Evolutionary conservation across 2,113 vertebrate genomes (phyloP).

Genomic region (Crocuta crocuta): DNA sequence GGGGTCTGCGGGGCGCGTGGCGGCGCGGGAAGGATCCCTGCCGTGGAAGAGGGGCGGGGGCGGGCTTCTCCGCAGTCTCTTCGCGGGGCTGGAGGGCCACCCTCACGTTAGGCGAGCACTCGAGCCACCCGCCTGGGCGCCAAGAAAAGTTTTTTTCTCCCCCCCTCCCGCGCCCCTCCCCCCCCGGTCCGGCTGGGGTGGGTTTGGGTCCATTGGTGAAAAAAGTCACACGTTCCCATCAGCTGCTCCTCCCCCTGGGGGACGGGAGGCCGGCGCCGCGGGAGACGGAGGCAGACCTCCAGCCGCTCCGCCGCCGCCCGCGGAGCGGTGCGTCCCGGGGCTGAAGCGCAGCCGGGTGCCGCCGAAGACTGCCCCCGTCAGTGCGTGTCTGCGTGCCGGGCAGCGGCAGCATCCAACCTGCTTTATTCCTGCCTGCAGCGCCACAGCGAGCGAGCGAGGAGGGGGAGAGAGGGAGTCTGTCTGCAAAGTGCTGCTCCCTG

Average conservation of each 20-base stretch:
- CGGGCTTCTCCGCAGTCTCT: not conserved
- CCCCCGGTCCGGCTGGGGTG: slow-evolving; percentile 17
- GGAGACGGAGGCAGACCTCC: slow-evolving; percentile 43
- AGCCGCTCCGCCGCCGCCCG: not conserved
- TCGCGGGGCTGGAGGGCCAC: not conserved
- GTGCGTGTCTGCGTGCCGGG: slow-evolving; percentile 69
- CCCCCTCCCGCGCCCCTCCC: not conserved
- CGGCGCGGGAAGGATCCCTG: not conserved
- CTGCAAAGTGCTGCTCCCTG: slow-evolving; percentile 83
- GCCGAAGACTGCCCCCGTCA: slow-evolving; percentile 28
- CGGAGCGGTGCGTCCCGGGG: not conserved
- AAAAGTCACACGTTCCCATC: slow-evolving; percentile 75
- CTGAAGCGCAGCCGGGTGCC: slow-evolving; percentile 36
- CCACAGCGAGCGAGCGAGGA: slow-evolving; percentile 67
- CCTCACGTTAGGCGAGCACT: not conserved
- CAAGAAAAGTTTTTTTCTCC: slow-evolving; percentile 70
- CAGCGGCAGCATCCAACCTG: slow-evolving; percentile 75
- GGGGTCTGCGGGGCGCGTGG: slow-evolving; percentile 43
- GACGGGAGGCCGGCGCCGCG: not conserved
- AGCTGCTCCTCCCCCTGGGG: slow-evolving; percentile 75
- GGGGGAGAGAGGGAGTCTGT: slow-evolving; percentile 69
- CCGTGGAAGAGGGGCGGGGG: not conserved
- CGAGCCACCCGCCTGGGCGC: slow-evolving; percentile 7
- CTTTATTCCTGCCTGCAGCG: slow-evolving; percentile 79
- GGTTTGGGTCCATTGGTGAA: slow-evolving; percentile 76